These are phyloP conservation scores for Choloepus didactylus DNA, from an alignment of 2,797 vertebrate genomes.

Conservation along the genomic window DNA sequence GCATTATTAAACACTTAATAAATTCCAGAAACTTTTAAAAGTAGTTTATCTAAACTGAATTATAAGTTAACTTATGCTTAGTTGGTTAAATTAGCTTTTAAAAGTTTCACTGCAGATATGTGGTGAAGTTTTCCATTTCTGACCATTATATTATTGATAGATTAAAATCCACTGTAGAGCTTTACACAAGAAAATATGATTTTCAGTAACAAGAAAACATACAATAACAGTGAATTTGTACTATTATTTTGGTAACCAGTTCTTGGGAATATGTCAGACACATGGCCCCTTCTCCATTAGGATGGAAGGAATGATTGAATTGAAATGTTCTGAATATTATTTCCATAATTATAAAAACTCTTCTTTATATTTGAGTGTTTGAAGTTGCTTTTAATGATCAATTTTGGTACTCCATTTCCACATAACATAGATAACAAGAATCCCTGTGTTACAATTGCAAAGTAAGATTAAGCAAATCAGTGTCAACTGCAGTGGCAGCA, in stretches of 20 bases:
- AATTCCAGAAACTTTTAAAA: neutral
- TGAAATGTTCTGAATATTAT: neutral
- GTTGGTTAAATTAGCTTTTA: neutral
- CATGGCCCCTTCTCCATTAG: neutral
- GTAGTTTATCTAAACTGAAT: no score
- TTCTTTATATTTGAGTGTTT: no score
- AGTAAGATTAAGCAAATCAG: no score
- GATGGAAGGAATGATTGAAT: neutral
- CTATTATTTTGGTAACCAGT: no score
- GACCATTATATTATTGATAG: neutral
- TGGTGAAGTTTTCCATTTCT: neutral
- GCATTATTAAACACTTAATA: neutral
- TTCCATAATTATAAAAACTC: neutral
- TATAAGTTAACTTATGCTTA: neutral
- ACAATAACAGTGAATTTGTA: neutral
- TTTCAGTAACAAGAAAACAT: no score
- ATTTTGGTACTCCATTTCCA: neutral
- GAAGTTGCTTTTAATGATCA: neutral
- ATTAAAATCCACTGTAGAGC: neutral
- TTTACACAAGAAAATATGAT: no score
- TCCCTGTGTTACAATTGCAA: neutral
- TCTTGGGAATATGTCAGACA: neutral
- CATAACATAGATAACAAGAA: neutral
- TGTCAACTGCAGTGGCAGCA: no score
- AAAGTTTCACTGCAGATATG: neutral